Evolutionary conservation across 2,113 vertebrate genomes (phyloP).

Genomic region (Mus spicilegus): DNA sequence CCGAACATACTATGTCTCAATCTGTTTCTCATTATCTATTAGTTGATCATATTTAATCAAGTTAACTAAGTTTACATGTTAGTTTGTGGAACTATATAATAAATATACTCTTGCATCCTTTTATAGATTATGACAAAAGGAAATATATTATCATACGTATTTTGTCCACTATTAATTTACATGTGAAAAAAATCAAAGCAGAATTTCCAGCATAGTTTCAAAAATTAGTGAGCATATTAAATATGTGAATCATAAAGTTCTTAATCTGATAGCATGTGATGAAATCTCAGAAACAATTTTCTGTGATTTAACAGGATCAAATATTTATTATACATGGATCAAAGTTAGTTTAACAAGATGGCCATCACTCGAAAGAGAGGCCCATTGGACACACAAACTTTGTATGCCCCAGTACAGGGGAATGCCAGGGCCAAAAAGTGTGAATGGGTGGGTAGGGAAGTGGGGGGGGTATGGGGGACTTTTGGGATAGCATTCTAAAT

Average conservation of each 20-base stretch:
- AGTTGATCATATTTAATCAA: neutral
- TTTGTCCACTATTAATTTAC: neutral
- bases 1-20: neutral
- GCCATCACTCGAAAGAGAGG: too few relatives aligned
- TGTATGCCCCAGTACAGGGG: too few relatives aligned
- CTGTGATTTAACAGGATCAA: neutral
- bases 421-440: too few relatives aligned
- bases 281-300: neutral
- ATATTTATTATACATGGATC: neutral
- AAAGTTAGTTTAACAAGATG: neutral
- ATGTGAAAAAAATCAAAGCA: neutral
- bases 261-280: neutral
- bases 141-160: neutral
- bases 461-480: too few relatives aligned
- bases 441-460: too few relatives aligned
- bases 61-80: neutral
- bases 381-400: too few relatives aligned
- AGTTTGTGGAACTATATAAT: neutral
- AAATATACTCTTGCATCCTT: neutral
- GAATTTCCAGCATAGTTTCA: neutral
- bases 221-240: neutral
- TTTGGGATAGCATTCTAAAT: too few relatives aligned
- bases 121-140: neutral
- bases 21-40: neutral
- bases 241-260: neutral